These are phyloP conservation scores for Gulo gulo DNA, from an alignment of 2,113 vertebrate species.

Conservation along the genomic window DNA sequence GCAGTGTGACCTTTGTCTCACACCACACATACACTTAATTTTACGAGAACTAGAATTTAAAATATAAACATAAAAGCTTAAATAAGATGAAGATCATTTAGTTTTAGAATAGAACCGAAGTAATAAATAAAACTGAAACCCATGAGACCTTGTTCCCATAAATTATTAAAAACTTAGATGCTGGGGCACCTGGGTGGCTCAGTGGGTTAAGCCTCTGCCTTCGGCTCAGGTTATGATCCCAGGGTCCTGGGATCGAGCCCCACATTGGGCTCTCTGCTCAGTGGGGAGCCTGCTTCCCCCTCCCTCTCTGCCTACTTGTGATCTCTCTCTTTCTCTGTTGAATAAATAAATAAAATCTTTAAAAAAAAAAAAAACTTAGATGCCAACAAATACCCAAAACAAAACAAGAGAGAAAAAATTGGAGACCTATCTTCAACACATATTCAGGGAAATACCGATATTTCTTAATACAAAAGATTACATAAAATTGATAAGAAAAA, in stretches of 20 bases:
- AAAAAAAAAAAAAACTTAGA: background rate
- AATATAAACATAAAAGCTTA: background rate
- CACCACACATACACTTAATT: background rate
- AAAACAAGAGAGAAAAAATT: background rate
- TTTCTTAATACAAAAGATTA: background rate
- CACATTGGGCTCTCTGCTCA: no score
- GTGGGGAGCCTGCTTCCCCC: no score
- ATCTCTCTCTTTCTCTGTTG: no score
- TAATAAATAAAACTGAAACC: background rate
- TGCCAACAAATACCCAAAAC: background rate
- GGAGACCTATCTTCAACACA: background rate
- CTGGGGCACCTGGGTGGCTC: no score
- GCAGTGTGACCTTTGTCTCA: background rate
- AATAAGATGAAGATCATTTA: background rate
- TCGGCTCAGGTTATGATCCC: no score
- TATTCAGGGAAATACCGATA: background rate
- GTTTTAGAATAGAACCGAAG: background rate
- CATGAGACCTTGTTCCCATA: background rate
- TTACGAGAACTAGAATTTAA: background rate
- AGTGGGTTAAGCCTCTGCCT: no score
- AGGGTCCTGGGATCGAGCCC: no score
- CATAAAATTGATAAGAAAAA: background rate
- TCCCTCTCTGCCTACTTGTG: no score
- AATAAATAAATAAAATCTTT: no score
- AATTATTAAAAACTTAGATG: background rate